These are phyloP conservation scores for Patella depressa DNA, from an alignment of 2,888 invertebrate genomes.

Conservation along the genomic window DNA sequence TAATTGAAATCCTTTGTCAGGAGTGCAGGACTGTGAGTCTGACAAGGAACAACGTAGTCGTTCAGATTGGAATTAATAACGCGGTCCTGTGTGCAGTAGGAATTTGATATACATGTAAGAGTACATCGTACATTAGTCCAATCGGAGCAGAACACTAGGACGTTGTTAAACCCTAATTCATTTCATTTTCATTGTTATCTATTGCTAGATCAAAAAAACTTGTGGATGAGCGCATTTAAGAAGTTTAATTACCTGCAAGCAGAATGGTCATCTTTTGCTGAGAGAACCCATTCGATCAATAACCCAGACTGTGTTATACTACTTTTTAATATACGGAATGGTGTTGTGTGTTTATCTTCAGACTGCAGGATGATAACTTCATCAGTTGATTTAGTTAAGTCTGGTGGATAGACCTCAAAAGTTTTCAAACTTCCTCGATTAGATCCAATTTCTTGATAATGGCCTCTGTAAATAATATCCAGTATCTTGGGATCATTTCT, in stretches of 20 bases:
- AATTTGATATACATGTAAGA: too few species aligned
- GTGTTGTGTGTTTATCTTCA: neutral
- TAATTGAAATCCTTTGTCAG: too few species aligned
- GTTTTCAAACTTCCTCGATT: neutral
- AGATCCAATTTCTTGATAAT: slow-evolving; percentile 3
- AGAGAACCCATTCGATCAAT: slow-evolving; percentile 1
- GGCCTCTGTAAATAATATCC: neutral
- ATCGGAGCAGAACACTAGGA: too few species aligned
- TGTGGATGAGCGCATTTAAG: too few species aligned
- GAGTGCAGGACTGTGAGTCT: too few species aligned
- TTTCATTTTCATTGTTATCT: too few species aligned
- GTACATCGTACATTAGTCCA: too few species aligned
- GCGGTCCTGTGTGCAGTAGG: too few species aligned
- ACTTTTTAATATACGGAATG: neutral
- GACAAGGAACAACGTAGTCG: too few species aligned
- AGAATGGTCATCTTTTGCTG: slow-evolving; percentile 5
- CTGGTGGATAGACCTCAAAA: neutral
- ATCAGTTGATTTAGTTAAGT: neutral
- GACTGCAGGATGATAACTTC: neutral
- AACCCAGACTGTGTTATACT: neutral
- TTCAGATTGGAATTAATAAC: too few species aligned
- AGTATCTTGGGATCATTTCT: neutral
- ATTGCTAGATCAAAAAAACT: too few species aligned
- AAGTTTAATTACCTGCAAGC: neutral
- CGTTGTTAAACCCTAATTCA: too few species aligned